A percentile compares a stretch with the other conserved stretches of the same genome.
Evolutionary conservation across 2,113 vertebrate species (phyloP).

Genomic region (Formicarius rufipectus): DNA sequence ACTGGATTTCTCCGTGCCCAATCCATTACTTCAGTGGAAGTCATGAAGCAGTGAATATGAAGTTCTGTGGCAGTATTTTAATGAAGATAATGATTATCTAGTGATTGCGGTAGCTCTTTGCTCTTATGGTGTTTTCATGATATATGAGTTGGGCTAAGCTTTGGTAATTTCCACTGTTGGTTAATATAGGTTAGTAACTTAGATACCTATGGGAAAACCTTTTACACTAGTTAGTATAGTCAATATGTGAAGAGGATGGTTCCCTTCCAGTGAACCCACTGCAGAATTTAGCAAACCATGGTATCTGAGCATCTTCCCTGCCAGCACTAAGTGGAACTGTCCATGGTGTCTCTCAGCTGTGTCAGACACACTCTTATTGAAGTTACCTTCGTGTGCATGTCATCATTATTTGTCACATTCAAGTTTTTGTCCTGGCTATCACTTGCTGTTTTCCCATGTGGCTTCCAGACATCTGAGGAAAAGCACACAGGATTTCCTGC

Average conservation of each 20-base stretch:
- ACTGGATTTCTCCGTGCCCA: neutral
- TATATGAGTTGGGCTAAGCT: neutral
- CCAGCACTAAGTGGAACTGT: rapidly evolving
- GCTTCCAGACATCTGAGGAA: neutral
- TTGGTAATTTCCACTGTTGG: neutral
- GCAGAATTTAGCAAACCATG: neutral
- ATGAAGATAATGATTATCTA: neutral
- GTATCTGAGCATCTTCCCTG: neutral
- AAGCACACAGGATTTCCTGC: neutral
- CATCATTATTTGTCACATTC: neutral
- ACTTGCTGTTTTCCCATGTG: neutral
- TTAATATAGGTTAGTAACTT: neutral
- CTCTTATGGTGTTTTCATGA: neutral
- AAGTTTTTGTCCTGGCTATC: neutral
- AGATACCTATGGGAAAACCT: neutral
- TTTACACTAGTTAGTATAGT: neutral
- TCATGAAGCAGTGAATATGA: neutral
- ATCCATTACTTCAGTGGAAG: neutral
- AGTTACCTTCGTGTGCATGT: neutral
- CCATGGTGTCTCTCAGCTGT: neutral
- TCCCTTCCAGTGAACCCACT: neutral
- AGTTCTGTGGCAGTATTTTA: neutral
- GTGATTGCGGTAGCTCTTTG: neutral
- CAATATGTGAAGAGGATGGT: neutral
- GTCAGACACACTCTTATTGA: neutral